Conservation (phyloP, 2,797 vertebrate species). For the Acanthurus tractus region DNA sequence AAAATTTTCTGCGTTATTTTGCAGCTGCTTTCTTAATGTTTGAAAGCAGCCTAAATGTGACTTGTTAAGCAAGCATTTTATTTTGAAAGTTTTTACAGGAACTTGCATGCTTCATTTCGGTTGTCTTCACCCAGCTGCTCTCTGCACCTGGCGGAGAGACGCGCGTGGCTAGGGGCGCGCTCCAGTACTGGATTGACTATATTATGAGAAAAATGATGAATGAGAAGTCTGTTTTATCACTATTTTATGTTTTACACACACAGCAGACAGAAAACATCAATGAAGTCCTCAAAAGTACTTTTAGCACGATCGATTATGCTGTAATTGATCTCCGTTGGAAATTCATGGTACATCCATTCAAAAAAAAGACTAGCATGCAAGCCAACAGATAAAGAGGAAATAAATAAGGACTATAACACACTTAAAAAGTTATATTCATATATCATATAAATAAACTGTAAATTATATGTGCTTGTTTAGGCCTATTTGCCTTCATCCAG, state of each 20-base stretch:
- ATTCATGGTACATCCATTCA: neutral
- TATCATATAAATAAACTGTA: too few species aligned
- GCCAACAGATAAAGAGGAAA: neutral
- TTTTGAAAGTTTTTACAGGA: constrained; percentile 15
- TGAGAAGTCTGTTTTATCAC: neutral
- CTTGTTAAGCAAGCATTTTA: neutral
- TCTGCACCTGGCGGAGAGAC: constrained; percentile 62
- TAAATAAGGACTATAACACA: too few species aligned
- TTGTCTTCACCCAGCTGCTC: constrained; percentile 9
- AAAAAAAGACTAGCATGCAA: neutral
- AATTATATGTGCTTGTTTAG: too few species aligned
- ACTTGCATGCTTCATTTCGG: rapidly evolving
- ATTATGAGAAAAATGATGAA: neutral
- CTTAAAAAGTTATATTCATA: too few species aligned
- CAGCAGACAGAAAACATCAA: neutral
- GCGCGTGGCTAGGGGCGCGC: constrained; percentile 39
- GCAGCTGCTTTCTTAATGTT: rapidly evolving
- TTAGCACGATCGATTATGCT: neutral
- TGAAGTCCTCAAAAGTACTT: neutral
- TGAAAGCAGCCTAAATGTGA: rapidly evolving
- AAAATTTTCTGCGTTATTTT: rapidly evolving
- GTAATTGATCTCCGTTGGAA: neutral
- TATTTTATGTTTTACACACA: neutral
- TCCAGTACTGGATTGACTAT: constrained; percentile 4
- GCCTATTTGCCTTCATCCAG: too few species aligned